Base-by-base conservation (phyloP, 2,797 vertebrate species). In the Xenopus petersii region DNA sequence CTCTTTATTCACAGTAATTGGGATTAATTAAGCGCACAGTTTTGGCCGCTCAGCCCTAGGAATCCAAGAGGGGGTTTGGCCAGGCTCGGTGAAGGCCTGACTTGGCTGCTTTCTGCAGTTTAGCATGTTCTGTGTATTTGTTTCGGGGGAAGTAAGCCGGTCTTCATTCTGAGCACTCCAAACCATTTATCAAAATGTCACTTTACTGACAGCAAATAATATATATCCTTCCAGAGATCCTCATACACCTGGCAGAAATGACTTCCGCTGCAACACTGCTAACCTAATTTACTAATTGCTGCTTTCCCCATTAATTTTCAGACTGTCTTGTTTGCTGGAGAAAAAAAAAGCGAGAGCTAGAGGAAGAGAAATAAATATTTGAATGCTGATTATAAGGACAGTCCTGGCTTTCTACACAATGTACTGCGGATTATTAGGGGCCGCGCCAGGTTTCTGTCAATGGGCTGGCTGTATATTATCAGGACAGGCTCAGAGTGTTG, bases 181-280 rank as follows among this genome's bases (percentile, higher is more conserved):
- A 93, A 93, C 94, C 95, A 99, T 99, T 98, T 95, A 99, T 99
- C 97, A 98, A 98, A 96, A 93, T 98, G 97, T 98, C 97, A 96
- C 93, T 93, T 93, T 92, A 88, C 91, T 98, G 97, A 99, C 97
- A 98, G 94, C 94, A 93, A 90, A 95, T 99, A 99, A 98, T 98
- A 99, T 98, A 98, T 99, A 98, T 95, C 91, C 94, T 96, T 95
- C 94, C 94, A 95, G 92, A 91, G 94, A 93, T 94, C 92, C 93
- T 92, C 89, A 89, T 70, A 67, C 95, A 95, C 94, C 94, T 97
- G 95, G 94, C 95, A 94, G 89, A 84, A 86, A 81, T 86, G 87
- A 89, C 90, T 74, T 79, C 90, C 91, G 89, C 92, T 90, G 92
- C 93, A 94, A 93, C 94, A 94, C 82, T 88, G 88, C 91, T 91